phyloP scores from a whole-genome alignment of 2,888 invertebrate species.

The Pristionchus exspectatus region DNA sequence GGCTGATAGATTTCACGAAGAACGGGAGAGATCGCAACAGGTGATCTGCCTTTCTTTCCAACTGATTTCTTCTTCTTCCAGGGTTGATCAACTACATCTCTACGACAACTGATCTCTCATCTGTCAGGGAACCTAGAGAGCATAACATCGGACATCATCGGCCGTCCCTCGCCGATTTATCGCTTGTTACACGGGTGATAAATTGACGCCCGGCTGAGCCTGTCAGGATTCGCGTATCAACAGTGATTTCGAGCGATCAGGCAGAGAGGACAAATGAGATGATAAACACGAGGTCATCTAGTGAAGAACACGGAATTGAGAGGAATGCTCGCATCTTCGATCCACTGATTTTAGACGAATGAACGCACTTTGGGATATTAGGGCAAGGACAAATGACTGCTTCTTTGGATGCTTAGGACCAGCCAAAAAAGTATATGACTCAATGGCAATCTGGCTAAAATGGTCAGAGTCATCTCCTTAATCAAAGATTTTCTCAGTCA shows the following conservation, averaged over 20 bases:
- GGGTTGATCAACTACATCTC: neutral
- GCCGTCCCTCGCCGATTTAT: neutral
- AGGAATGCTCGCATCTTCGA: no score
- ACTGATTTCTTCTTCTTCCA: neutral
- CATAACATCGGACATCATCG: neutral
- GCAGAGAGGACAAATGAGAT: neutral
- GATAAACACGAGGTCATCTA: neutral
- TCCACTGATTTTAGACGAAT: no score
- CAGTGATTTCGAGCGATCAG: neutral
- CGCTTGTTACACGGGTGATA: slow-evolving; percentile 23
- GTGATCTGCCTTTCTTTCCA: neutral
- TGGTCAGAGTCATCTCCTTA: neutral
- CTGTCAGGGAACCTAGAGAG: neutral
- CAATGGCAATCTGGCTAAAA: neutral
- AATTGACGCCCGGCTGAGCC: slow-evolving; percentile 7
- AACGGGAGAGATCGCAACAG: neutral
- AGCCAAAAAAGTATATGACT: neutral
- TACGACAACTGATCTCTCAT: neutral
- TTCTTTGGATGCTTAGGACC: no score
- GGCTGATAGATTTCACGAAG: neutral
- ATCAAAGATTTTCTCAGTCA: neutral
- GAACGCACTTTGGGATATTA: no score
- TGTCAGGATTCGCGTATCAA: neutral
- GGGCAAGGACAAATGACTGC: no score
- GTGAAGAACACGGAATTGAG: neutral